Evolutionary conservation across 2,797 vertebrate species (phyloP).

Genomic region (Bufotes viridis): DNA sequence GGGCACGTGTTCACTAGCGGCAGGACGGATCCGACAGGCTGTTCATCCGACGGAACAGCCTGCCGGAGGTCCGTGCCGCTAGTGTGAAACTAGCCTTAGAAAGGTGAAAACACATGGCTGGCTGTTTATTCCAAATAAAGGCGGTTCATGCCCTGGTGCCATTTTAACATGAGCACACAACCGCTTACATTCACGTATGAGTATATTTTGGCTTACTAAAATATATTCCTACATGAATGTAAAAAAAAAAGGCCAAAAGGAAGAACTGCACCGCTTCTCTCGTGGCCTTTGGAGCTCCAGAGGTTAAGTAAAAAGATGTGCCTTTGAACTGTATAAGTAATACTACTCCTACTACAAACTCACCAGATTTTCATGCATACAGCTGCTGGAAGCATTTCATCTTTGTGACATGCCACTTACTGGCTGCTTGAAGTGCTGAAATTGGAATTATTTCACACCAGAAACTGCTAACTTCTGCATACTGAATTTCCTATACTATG

Average conservation of each 20-base stretch:
- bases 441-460: slow-evolving; percentile 67
- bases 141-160: background rate
- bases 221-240: background rate
- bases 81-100: too few species aligned
- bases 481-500: slow-evolving; percentile 67
- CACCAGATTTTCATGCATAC: slow-evolving; percentile 27
- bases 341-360: slow-evolving; percentile 48
- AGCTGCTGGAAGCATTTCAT: slow-evolving; percentile 66
- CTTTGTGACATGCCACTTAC: slow-evolving; percentile 66
- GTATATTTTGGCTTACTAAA: too few species aligned
- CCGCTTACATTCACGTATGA: too few species aligned
- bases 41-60: too few species aligned
- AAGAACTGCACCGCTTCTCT: background rate
- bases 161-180: background rate
- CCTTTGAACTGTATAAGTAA: slow-evolving; percentile 57
- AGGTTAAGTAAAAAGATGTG: slow-evolving; percentile 62
- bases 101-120: too few species aligned
- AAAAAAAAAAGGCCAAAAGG: background rate
- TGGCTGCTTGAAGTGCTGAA: slow-evolving; percentile 69
- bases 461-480: slow-evolving; percentile 74
- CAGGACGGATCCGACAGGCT: too few species aligned
- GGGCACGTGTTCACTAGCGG: too few species aligned
- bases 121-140: background rate
- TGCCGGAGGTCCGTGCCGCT: too few species aligned
- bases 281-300: background rate